Percentiles rank a stretch among this genome's conserved stretches.
phyloP scores from a whole-genome alignment of 2,797 vertebrate species.

The Neosilurus mollespiculum region DNA sequence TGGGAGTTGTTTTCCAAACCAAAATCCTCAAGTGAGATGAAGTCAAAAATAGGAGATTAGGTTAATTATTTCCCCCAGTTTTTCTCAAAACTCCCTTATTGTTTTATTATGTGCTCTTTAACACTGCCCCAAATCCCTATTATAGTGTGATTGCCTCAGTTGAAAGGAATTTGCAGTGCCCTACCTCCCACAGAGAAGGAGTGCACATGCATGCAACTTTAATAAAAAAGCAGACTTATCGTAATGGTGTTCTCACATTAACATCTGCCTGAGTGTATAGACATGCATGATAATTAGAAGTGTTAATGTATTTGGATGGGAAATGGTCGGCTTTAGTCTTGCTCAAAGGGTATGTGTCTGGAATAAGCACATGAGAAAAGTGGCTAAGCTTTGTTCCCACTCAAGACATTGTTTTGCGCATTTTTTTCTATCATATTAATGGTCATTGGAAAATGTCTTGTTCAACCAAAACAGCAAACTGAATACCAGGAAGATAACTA shows the following conservation, averaged over 20 bases:
- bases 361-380: background rate
- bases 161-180: slow-evolving; percentile 56
- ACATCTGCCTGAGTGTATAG: slow-evolving; percentile 33
- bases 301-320: slow-evolving; percentile 46
- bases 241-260: slow-evolving; percentile 13
- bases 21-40: slow-evolving; percentile 58
- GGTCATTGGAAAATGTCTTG: background rate
- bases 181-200: slow-evolving; percentile 19
- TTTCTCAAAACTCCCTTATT: slow-evolving; percentile 61
- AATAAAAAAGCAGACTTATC: slow-evolving; percentile 13
- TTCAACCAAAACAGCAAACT: background rate
- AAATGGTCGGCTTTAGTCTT: slow-evolving; percentile 44
- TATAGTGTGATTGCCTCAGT: slow-evolving; percentile 62
- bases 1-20: slow-evolving; percentile 43
- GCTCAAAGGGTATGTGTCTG: slow-evolving; percentile 54
- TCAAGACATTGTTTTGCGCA: background rate
- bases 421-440: background rate
- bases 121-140: slow-evolving; percentile 61
- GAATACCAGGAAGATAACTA: background rate
- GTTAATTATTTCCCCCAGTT: slow-evolving; percentile 63
- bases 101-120: slow-evolving; percentile 62
- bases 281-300: slow-evolving; percentile 34
- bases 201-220: slow-evolving; percentile 25
- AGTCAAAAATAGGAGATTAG: slow-evolving; percentile 62
- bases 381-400: background rate